Base-by-base conservation (phyloP, 92 coral and sea anemone species). In the Anthopleura xanthogrammica region DNA sequence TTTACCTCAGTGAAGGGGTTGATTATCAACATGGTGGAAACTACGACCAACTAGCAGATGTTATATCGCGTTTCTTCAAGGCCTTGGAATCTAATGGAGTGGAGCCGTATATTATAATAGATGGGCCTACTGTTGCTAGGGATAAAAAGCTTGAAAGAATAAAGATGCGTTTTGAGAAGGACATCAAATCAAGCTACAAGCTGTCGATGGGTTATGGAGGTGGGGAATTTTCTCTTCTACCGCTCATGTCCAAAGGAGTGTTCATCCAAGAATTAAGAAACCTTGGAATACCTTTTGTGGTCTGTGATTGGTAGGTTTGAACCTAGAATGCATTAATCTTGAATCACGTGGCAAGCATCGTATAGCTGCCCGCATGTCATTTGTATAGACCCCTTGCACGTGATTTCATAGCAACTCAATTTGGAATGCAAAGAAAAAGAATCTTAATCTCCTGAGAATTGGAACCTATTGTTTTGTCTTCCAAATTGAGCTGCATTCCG, bases 1-100 rank as follows among this genome's bases (percentile, higher is more conserved):
- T 96, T 41, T 95, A 93, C 80, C 70, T 55, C 41, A 77, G 41
- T 77, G 74, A 65, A 24, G 91, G 83, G 0, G 72, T 95, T 12
- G 92, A 92, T 74, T 83, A 83, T 65, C 90, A 82, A 24, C 89
- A 80, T 83, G 99, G 99, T 13, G 99, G 99, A 16, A 91, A 96
- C 74, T 94, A 94, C 60, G 80, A 86, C 17, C 89, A 92, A 41
- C 85, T 90, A 39, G 90, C 92, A n/a, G 79, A 62, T 14, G 78
- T 75, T 66, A 86, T 90, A 8, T 64, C 83, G 58, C 75, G 79
- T 40, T 94, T 96, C 89, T 94, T 96, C 79, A 40, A 75, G 52
- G 89, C 91, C 48, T 88, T 96, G 58, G 72, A 16, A 22, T 66
- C 80, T 3, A 90, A 83, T 64, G 72, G 86, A 6, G 92, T 96